phyloP scores from a whole-genome alignment of 2,888 invertebrate genomes.

The Caenorhabditis sp. region DNA sequence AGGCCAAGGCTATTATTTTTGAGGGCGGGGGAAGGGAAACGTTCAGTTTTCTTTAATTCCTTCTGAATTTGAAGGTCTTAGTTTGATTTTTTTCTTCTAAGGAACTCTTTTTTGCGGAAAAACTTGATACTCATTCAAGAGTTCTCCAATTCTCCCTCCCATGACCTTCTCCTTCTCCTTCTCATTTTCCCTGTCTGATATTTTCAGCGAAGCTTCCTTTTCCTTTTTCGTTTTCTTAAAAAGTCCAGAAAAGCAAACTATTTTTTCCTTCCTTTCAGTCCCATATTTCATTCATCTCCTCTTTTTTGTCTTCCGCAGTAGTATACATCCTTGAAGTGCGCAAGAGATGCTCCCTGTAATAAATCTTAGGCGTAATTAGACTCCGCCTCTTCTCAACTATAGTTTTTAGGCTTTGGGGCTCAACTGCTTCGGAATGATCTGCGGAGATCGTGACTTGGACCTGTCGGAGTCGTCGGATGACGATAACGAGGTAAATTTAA shows the following conservation, averaged over 20 bases:
- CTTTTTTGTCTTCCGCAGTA: neutral
- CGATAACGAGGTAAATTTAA: neutral
- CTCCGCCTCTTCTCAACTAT: neutral
- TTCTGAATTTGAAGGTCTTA: no score
- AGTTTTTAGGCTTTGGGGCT: neutral
- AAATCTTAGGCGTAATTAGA: neutral
- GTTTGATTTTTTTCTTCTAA: no score
- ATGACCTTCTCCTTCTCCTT: no score
- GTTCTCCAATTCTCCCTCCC: no score
- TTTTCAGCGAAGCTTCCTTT: neutral
- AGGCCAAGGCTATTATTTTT: no score
- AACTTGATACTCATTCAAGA: no score
- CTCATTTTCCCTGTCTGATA: no score
- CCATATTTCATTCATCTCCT: neutral
- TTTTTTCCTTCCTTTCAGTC: neutral
- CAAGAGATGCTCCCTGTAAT: neutral
- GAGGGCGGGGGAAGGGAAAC: no score
- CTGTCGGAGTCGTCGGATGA: neutral
- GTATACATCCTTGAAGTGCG: neutral
- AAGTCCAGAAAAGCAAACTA: no score
- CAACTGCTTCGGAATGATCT: neutral
- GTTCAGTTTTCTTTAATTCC: no score
- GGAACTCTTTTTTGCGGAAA: no score
- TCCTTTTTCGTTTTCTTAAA: neutral
- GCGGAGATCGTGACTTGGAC: neutral